Evolutionary conservation across 2,888 invertebrate genomes (phyloP).

Genomic region (Hymenopus coronatus): DNA sequence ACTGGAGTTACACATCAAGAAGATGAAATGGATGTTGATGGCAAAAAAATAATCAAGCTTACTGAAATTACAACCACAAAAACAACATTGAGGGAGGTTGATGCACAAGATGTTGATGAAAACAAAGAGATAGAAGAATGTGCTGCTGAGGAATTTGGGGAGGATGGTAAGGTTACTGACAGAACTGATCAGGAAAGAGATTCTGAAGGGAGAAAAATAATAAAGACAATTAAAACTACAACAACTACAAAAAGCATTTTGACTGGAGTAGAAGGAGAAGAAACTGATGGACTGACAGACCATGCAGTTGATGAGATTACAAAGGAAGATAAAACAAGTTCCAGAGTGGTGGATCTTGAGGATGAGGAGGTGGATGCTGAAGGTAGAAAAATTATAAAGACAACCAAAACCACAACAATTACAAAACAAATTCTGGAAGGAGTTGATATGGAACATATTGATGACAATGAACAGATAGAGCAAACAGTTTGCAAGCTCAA

Average conservation of each 20-base stretch:
- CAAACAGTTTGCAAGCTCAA: no score
- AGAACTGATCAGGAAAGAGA: no score
- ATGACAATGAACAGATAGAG: background rate
- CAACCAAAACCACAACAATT: conserved; percentile 7
- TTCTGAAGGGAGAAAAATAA: background rate
- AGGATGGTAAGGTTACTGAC: no score
- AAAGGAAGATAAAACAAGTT: conserved; percentile 1
- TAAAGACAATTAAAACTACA: conserved; percentile 16
- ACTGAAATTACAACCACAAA: no score
- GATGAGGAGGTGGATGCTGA: background rate
- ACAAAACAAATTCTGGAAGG: background rate
- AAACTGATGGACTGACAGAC: background rate
- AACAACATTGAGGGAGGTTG: no score
- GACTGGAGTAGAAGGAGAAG: background rate
- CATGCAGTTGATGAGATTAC: background rate
- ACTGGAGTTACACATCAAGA: no score
- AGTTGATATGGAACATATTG: background rate
- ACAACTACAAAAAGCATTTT: conserved; percentile 1
- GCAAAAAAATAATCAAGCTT: background rate
- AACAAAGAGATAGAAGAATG: conserved; percentile 22
- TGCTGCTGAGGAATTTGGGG: background rate
- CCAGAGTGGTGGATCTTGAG: background rate
- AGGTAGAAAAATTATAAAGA: background rate
- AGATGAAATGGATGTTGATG: no score
- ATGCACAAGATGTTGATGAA: conserved; percentile 34